Evolutionary conservation across 2,888 invertebrate species (phyloP).

Genomic region (Drosophila falleni): DNA sequence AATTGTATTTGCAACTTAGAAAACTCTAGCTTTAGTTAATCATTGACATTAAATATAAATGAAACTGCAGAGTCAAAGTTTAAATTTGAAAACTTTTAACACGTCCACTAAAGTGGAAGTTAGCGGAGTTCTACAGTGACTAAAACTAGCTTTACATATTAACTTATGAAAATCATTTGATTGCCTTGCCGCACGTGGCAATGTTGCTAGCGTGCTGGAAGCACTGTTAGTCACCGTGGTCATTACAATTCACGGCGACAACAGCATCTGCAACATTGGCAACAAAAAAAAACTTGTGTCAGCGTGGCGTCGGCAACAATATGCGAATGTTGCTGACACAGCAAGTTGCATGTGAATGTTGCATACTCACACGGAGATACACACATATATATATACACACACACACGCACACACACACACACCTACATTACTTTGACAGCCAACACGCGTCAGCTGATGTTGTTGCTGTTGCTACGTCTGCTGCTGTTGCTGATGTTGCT

Average conservation of each 20-base stretch:
- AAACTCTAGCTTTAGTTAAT: background rate
- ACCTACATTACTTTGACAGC: slow-evolving; percentile 36
- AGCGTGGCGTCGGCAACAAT: slow-evolving; percentile 30
- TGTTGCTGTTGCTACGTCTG: slow-evolving; percentile 29
- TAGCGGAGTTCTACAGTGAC: background rate
- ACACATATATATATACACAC: too few species aligned
- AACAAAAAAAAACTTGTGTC: slow-evolving; percentile 40
- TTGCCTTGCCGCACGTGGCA: slow-evolving; percentile 47
- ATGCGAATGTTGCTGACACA: slow-evolving; percentile 50
- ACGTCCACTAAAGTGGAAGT: background rate
- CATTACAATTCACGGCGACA: slow-evolving; percentile 14
- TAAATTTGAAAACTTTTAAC: background rate
- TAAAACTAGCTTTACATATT: slow-evolving; percentile 15
- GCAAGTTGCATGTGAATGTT: slow-evolving; percentile 40
- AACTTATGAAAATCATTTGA: slow-evolving; percentile 30
- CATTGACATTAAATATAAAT: background rate
- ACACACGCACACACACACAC: slow-evolving; percentile 9
- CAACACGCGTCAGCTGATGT: slow-evolving; percentile 54
- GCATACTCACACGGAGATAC: background rate
- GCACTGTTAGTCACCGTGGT: slow-evolving; percentile 31
- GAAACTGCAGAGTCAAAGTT: background rate
- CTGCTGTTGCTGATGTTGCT: slow-evolving; percentile 16
- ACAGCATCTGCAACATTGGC: slow-evolving; percentile 15
- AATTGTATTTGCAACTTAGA: too few species aligned
- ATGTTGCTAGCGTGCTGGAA: slow-evolving; percentile 23